These are phyloP conservation scores for Lordiphosa collinella DNA, from an alignment of 1,140 invertebrate genomes.

Conservation along the genomic window DNA sequence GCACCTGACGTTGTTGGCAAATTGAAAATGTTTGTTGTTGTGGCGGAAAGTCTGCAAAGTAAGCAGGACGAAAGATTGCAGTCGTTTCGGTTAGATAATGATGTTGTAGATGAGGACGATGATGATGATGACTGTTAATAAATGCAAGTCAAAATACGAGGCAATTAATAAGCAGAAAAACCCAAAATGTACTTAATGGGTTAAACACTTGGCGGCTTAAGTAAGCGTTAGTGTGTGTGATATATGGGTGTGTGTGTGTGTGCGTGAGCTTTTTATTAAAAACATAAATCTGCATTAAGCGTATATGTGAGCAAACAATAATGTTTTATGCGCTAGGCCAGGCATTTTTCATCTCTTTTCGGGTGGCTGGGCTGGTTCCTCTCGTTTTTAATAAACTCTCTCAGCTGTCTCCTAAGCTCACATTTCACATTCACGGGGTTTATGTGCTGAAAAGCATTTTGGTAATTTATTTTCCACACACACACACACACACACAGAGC, in stretches of 20 bases:
- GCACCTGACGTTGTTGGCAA: conserved; percentile 60
- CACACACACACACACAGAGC: conserved; percentile 6
- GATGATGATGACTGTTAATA: background rate
- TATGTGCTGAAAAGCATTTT: conserved; percentile 35
- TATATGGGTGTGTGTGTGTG: conserved; percentile 9
- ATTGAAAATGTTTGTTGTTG: conserved; percentile 69
- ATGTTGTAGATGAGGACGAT: conserved; percentile 15
- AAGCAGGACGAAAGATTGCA: conserved; percentile 44
- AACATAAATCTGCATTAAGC: conserved; percentile 73
- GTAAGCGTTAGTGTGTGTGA: conserved; percentile 4
- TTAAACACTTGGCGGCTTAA: conserved; percentile 47
- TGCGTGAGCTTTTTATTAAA: conserved; percentile 54
- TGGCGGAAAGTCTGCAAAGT: conserved; percentile 38
- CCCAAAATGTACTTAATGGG: conserved; percentile 24
- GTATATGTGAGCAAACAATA: conserved; percentile 31
- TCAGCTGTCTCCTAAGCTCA: conserved; percentile 28
- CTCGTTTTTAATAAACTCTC: conserved; percentile 70
- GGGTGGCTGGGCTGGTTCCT: conserved; percentile 27
- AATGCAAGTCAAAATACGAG: conserved; percentile 31
- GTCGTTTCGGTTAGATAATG: conserved; percentile 11
- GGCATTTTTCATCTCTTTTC: conserved; percentile 67
- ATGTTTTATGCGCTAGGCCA: conserved; percentile 46
- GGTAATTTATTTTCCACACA: conserved; percentile 60
- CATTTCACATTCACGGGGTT: conserved; percentile 15
- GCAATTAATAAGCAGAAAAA: conserved; percentile 26